Conservation (phyloP, 2,888 invertebrate species). For the Ecliptopera silaceata region DNA sequence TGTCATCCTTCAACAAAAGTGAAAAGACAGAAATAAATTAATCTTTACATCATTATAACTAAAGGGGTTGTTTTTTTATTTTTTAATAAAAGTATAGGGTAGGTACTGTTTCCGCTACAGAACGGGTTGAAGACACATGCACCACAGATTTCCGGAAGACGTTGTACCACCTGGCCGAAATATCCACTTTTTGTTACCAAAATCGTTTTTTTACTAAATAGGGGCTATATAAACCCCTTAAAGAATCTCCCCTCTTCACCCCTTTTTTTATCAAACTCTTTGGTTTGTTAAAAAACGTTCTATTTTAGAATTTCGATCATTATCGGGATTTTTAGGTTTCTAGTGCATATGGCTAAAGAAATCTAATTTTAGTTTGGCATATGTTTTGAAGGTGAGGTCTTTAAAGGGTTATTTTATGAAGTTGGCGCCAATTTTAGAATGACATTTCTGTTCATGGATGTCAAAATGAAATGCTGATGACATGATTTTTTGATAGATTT, state of each 20-base stretch:
- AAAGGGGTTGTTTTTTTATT: conserved; percentile 61
- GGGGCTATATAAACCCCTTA: too few relatives aligned
- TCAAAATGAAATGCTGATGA: neutral
- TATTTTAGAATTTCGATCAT: conserved; percentile 49
- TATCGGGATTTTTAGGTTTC: conserved; percentile 50
- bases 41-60: conserved; percentile 40
- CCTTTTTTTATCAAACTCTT: conserved; percentile 41
- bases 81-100: conserved; percentile 55
- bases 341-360: conserved; percentile 67
- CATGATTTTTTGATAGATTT: too few relatives aligned
- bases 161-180: conserved; percentile 74
- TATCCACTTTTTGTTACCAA: conserved; percentile 67
- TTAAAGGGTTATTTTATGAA: conserved; percentile 63
- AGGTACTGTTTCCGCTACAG: conserved; percentile 71
- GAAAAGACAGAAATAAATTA: conserved; percentile 8
- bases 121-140: conserved; percentile 76
- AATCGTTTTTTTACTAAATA: too few relatives aligned
- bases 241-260: conserved; percentile 58
- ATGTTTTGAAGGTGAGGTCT: conserved; percentile 80
- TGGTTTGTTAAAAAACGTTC: conserved; percentile 24
- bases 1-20: conserved; percentile 1
- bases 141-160: conserved; percentile 80
- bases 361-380: conserved; percentile 76
- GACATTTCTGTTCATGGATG: conserved; percentile 38
- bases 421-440: conserved; percentile 45